Evolutionary conservation across 2,888 invertebrate species (phyloP), one percentile per base, ranked within the genome.

Genomic region (Ecdyonurus torrentis): DNA sequence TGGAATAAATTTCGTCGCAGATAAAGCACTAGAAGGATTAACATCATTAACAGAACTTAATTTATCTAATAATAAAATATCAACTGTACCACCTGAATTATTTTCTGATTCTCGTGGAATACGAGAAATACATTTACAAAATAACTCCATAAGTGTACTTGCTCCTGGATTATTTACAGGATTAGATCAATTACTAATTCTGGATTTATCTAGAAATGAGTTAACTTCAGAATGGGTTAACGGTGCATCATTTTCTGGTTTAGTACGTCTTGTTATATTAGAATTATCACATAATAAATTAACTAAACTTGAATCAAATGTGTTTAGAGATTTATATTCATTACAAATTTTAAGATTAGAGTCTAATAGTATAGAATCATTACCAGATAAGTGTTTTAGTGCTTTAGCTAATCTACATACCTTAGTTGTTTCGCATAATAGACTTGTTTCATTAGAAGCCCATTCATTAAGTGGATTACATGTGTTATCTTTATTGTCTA

Each of bases 211-310:
- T 25, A 83, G 83, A 68, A 90, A 90, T 73, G 87, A 89, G 74
- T 76, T 91, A 65, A 86, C 87, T 2, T 84, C 87, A 60, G 89
- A 89, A 71, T 89, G 88, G 89, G 86, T 89, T 66, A 88, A 87
- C 72, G 82, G 88, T 23, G 86, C 85, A 1, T 89, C 89, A 15
- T 90, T 91, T 73, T 79, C 84, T 60, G 88, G 89, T 68, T 77
- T 91, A 53, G 83, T 87, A 69, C 79, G 89, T 64, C 78, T 91
- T 18, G 84, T 88, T 24, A 86, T 87, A 67, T 77, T 91, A 64
- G 88, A 89, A 72, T 78, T 90, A 67, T 87, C 89, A 59, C 82
- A 82, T 72, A 91, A 91, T 73, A 78, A 84, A 68, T 83, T 91
- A 65, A 81, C 63, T 10, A 84, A 86, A 74, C 76, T 91, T 70